A percentile compares a stretch with the other conserved stretches of the same genome.
phyloP scores from a whole-genome alignment of 2,797 vertebrate species.

The Enteromius fasciolatus region DNA sequence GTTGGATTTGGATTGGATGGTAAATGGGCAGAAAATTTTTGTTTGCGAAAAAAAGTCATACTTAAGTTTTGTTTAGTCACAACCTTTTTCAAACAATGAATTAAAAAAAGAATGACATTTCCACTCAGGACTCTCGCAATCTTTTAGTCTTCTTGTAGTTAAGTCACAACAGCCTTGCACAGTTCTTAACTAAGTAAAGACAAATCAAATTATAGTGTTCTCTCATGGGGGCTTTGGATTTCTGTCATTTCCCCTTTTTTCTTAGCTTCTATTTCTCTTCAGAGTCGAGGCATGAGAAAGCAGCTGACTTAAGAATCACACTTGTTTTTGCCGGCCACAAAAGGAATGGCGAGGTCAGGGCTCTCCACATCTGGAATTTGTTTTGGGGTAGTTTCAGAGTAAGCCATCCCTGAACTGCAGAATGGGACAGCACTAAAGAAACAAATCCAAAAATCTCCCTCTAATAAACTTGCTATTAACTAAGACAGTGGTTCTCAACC shows the following conservation, averaged over 20 bases:
- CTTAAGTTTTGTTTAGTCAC: neutral
- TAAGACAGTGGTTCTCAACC: too few relatives aligned
- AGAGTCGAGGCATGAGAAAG: constrained; percentile 55
- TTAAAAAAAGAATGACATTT: neutral
- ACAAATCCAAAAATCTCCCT: constrained; percentile 18
- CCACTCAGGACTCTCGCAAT: neutral
- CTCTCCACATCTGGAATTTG: constrained; percentile 56
- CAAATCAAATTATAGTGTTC: constrained; percentile 17
- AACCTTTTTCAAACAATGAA: neutral
- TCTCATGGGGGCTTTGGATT: constrained; percentile 51
- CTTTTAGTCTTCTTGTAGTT: neutral
- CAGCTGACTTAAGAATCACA: constrained; percentile 38
- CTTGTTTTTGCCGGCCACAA: constrained; percentile 48
- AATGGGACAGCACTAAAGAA: constrained; percentile 3
- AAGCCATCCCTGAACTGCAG: constrained; percentile 25
- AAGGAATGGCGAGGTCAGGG: constrained; percentile 46
- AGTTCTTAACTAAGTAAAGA: constrained; percentile 8
- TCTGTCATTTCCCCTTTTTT: constrained; percentile 25
- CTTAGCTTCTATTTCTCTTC: constrained; percentile 9
- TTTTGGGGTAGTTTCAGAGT: constrained; percentile 36
- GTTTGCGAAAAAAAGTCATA: neutral
- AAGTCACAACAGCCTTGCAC: neutral
- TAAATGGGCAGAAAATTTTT: neutral
- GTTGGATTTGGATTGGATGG: neutral
- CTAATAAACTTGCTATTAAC: constrained; percentile 12